Evolutionary conservation across 2,888 invertebrate species (phyloP).

Genomic region (Xylota sylvarum): DNA sequence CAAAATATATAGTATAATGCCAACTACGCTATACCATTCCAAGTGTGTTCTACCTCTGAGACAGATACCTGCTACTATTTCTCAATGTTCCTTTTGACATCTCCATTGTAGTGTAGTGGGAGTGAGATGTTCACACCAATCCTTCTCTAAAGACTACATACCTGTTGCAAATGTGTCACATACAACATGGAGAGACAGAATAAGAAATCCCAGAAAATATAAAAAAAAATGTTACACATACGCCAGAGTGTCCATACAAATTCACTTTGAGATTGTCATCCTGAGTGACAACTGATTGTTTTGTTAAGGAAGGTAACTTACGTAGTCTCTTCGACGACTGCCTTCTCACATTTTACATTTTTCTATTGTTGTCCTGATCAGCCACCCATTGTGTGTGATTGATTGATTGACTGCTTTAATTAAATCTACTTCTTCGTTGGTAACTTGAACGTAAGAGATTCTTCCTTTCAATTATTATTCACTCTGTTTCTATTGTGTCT

Average conservation of each 20-base stretch:
- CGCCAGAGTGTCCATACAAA: slow-evolving; percentile 9
- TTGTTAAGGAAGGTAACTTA: neutral
- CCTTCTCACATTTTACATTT: neutral
- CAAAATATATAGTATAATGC: too few species aligned
- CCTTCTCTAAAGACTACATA: too few species aligned
- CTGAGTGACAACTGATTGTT: neutral
- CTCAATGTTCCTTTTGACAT: too few species aligned
- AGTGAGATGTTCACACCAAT: too few species aligned
- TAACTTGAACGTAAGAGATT: too few species aligned
- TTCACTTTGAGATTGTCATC: slow-evolving; percentile 17
- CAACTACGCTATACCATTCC: too few species aligned
- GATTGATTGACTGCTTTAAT: slow-evolving; percentile 41
- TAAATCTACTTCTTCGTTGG: slow-evolving; percentile 5
- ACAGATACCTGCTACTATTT: too few species aligned
- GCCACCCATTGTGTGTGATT: slow-evolving; percentile 1
- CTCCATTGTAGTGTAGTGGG: too few species aligned
- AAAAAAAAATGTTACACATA: slow-evolving; percentile 3
- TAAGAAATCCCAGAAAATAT: neutral
- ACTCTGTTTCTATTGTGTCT: too few species aligned
- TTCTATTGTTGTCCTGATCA: neutral
- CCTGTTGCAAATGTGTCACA: neutral
- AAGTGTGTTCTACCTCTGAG: too few species aligned
- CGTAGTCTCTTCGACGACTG: neutral
- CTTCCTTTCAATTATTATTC: neutral
- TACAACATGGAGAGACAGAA: neutral